phyloP scores from a whole-genome alignment of 2,888 invertebrate genomes.

The Lobophora halterata region DNA sequence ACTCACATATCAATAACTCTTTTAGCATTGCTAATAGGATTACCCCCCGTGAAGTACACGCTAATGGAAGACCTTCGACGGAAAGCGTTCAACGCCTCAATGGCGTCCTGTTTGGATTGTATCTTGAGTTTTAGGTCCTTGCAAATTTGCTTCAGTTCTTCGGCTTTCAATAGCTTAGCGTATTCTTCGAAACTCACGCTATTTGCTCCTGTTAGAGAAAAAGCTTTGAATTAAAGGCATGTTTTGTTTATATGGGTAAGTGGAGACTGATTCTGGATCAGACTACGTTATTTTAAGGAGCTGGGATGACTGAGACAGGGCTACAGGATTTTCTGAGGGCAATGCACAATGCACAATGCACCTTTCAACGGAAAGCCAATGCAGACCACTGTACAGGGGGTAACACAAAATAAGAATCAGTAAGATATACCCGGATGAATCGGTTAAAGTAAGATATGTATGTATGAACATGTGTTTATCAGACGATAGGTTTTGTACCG shows the following conservation, averaged over 20 bases:
- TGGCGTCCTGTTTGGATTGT: slow-evolving; percentile 46
- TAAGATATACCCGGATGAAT: no score
- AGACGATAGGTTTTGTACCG: no score
- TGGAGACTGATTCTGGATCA: no score
- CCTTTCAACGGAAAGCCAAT: no score
- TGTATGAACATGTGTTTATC: no score
- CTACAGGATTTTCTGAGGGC: no score
- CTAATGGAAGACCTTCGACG: slow-evolving; percentile 44
- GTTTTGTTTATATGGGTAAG: not conserved
- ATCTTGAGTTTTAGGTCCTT: slow-evolving; percentile 29
- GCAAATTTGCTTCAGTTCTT: slow-evolving; percentile 29
- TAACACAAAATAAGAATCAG: no score
- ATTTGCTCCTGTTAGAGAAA: slow-evolving; percentile 19
- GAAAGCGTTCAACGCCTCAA: slow-evolving; percentile 43
- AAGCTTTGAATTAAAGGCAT: not conserved
- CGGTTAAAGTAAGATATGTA: no score
- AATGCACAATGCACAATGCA: no score
- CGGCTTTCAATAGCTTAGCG: slow-evolving; percentile 20
- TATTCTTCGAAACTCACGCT: slow-evolving; percentile 34
- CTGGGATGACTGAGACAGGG: no score
- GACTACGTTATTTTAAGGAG: no score
- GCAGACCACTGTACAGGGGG: no score
- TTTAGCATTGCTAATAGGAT: slow-evolving; percentile 37
- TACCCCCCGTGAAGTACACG: slow-evolving; percentile 40
- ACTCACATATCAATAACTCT: slow-evolving; percentile 58